Conservation (phyloP, 1,140 invertebrate species). For the Anastrepha obliqua region DNA sequence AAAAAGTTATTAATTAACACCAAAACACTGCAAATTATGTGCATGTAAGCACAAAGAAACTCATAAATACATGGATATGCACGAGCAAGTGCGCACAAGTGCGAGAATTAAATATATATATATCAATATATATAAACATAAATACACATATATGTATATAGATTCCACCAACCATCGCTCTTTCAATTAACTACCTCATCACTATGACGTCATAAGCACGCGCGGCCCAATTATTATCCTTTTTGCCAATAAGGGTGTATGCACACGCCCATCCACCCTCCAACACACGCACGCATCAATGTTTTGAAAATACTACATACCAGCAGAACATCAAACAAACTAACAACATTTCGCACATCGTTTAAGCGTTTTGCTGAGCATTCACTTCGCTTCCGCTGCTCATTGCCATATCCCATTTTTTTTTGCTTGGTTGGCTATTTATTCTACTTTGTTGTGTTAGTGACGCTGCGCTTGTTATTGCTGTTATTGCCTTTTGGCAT, state of each 20-base stretch:
- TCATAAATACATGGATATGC: not conserved
- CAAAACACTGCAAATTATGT: not conserved
- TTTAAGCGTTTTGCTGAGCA: not conserved
- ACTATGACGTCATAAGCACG: constrained; percentile 1
- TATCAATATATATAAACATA: not conserved
- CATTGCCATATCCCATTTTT: not conserved
- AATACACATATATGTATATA: not conserved
- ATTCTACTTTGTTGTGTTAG: not conserved
- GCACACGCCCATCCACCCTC: not conserved
- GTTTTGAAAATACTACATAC: too few species aligned
- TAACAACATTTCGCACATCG: not conserved
- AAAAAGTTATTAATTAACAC: not conserved
- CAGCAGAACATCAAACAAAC: not conserved
- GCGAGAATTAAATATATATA: not conserved
- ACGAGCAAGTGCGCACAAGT: not conserved
- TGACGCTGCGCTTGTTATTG: not conserved
- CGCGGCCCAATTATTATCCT: not conserved
- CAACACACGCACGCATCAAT: not conserved
- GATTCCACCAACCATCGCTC: too few species aligned
- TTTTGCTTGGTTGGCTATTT: not conserved
- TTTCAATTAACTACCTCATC: not conserved
- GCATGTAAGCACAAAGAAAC: not conserved
- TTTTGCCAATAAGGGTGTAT: not conserved
- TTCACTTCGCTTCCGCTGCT: not conserved
- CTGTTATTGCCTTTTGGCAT: not conserved